These are phyloP conservation scores for Sphaeridia pumilis DNA, from an alignment of 2,888 invertebrate genomes.

Conservation along the genomic window DNA sequence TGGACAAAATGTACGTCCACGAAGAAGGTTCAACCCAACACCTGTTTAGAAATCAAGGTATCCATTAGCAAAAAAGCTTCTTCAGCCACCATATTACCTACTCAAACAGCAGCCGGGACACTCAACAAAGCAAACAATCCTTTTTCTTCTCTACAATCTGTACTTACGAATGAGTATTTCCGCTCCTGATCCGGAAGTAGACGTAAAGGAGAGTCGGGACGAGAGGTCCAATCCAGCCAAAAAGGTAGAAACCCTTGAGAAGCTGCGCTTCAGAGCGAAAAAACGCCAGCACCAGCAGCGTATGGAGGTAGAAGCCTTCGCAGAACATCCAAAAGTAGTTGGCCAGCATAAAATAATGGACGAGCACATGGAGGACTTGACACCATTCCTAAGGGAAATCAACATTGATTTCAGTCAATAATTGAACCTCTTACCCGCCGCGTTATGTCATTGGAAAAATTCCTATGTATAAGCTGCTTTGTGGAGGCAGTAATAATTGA, in stretches of 20 bases:
- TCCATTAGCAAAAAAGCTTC: too few relatives aligned
- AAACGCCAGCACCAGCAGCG: constrained; percentile 81
- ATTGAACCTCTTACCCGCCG: too few relatives aligned
- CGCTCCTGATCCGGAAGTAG: constrained; percentile 21
- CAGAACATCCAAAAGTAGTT: constrained; percentile 97
- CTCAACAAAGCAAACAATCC: too few relatives aligned
- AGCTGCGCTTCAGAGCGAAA: constrained; percentile 69
- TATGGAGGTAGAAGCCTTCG: constrained; percentile 87
- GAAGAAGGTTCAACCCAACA: constrained; percentile 67
- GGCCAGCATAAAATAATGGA: constrained; percentile 78
- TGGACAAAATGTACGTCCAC: constrained; percentile 60
- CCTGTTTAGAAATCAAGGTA: constrained; percentile 40
- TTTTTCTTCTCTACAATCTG: too few relatives aligned
- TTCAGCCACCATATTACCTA: too few relatives aligned
- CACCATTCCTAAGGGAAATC: constrained; percentile 78
- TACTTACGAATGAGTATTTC: constrained; percentile 19
- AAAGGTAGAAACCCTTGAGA: constrained; percentile 64
- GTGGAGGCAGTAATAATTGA: too few relatives aligned
- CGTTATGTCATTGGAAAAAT: too few relatives aligned
- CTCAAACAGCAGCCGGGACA: too few relatives aligned
- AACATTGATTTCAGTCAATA: too few relatives aligned
- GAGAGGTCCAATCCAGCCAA: constrained; percentile 74
- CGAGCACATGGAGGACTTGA: constrained; percentile 62
- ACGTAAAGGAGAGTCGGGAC: constrained; percentile 46
- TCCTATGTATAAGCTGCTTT: too few relatives aligned